A percentile compares a stretch with the other conserved stretches of the same genome.
phyloP scores from a whole-genome alignment of 1,140 invertebrate species.

The Leucophenga varia region DNA sequence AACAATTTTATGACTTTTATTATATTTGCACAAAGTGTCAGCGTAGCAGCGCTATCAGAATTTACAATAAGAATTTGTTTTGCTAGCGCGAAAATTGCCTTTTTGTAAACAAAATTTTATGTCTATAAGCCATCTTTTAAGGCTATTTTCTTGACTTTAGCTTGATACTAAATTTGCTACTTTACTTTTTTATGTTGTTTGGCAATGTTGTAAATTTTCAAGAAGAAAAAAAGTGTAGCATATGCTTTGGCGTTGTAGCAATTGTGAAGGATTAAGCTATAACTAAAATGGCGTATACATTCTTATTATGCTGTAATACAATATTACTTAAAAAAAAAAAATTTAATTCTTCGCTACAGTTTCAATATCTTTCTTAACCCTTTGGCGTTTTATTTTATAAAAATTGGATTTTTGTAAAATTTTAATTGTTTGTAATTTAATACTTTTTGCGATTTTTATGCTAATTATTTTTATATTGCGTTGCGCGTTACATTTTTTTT shows the following conservation, averaged over 20 bases:
- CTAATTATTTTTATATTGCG: slow-evolving; percentile 48
- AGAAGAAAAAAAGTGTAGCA: slow-evolving; percentile 10
- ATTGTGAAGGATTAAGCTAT: slow-evolving; percentile 10
- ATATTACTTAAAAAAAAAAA: neutral
- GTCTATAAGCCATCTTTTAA: slow-evolving; percentile 3
- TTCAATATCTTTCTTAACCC: slow-evolving; percentile 1
- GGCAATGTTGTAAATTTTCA: too few species aligned
- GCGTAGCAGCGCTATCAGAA: too few species aligned
- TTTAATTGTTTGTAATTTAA: slow-evolving; percentile 53
- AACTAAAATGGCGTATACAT: too few species aligned
- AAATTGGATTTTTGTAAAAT: too few species aligned
- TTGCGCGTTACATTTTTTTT: slow-evolving; percentile 23
- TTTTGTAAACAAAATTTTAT: neutral
- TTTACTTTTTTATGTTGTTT: neutral
- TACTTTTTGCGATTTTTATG: slow-evolving; percentile 39
- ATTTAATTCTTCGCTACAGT: neutral
- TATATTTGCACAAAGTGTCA: too few species aligned
- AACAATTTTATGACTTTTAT: too few species aligned
- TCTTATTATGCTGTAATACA: slow-evolving; percentile 1
- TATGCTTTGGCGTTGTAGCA: slow-evolving; percentile 7
- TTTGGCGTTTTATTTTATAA: slow-evolving; percentile 10
- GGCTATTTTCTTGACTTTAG: neutral
- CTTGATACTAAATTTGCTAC: neutral
- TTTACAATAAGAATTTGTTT: too few species aligned
- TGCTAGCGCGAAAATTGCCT: slow-evolving; percentile 4